A percentile compares a stretch with the other conserved stretches of the same genome.
Evolutionary conservation across 2,888 invertebrate species (phyloP).

Genomic region (Caradrina clavipalpis): DNA sequence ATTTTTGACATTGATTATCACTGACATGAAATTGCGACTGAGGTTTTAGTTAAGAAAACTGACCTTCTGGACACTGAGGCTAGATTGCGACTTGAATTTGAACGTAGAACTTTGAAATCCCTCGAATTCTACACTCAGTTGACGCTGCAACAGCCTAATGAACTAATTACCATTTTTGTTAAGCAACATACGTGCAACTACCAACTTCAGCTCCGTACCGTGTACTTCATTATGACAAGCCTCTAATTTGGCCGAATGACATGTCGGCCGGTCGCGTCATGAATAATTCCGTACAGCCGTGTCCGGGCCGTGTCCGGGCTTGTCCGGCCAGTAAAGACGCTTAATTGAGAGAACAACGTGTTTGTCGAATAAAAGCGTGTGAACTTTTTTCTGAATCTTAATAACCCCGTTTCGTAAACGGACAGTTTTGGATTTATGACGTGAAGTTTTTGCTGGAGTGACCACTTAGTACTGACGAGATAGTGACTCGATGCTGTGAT

Average conservation of each 20-base stretch:
- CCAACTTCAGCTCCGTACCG: slow-evolving; percentile 47
- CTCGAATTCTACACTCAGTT: slow-evolving; percentile 14
- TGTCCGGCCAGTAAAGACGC: slow-evolving; percentile 82
- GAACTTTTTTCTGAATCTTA: slow-evolving; percentile 81
- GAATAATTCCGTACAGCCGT: slow-evolving; percentile 82
- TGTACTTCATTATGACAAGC: slow-evolving; percentile 70
- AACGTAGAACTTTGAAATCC: not conserved
- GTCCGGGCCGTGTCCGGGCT: slow-evolving; percentile 74
- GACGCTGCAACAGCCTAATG: slow-evolving; percentile 53
- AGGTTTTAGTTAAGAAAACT: too few species aligned
- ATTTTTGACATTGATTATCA: too few species aligned
- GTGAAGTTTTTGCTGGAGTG: slow-evolving; percentile 47
- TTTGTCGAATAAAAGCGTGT: slow-evolving; percentile 82
- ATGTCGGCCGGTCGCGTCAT: slow-evolving; percentile 79
- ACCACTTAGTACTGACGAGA: slow-evolving; percentile 21
- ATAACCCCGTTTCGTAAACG: slow-evolving; percentile 69
- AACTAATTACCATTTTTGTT: slow-evolving; percentile 64
- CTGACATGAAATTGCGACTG: too few species aligned
- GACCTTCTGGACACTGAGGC: too few species aligned
- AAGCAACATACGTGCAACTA: slow-evolving; percentile 54
- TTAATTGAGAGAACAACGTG: slow-evolving; percentile 88
- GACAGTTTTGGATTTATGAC: slow-evolving; percentile 68
- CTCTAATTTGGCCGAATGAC: slow-evolving; percentile 77
- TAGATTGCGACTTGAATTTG: too few species aligned
- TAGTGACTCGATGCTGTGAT: slow-evolving; percentile 1